Evolutionary conservation across 2,113 vertebrate genomes (phyloP).

Genomic region (Osmerus eperlanus): DNA sequence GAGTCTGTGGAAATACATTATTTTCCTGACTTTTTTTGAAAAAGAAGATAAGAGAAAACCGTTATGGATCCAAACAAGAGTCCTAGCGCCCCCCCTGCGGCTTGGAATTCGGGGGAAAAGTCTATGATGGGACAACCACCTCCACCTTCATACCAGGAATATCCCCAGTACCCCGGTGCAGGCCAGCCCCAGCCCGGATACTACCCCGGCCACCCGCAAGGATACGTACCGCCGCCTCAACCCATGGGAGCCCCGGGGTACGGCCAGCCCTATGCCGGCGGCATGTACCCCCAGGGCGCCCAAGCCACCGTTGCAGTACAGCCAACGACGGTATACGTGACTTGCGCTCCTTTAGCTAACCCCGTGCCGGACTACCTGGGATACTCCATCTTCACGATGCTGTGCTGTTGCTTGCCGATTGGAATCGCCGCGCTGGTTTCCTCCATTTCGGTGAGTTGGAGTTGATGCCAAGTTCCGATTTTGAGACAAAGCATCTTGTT

Average conservation of each 20-base stretch:
- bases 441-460: conserved; percentile 66
- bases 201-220: conserved; percentile 27
- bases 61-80: conserved; percentile 53
- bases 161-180: conserved; percentile 8
- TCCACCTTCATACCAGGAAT: conserved; percentile 59
- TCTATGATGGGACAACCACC: conserved; percentile 33
- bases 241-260: conserved; percentile 14
- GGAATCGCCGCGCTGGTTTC: conserved; percentile 70
- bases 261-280: conserved; percentile 3
- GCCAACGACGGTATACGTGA: conserved; percentile 48
- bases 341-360: conserved; percentile 28
- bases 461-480: background rate
- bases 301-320: conserved; percentile 48
- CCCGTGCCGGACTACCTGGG: conserved; percentile 66
- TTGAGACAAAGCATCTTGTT: no score
- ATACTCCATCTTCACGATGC: conserved; percentile 76
- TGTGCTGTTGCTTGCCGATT: conserved; percentile 75
- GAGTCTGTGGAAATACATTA: background rate
- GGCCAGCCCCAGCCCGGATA: background rate
- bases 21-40: no score
- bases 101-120: conserved; percentile 34
- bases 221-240: background rate
- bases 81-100: conserved; percentile 25
- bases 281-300: conserved; percentile 10
- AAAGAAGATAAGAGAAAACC: background rate